A percentile compares a stretch with the other conserved stretches of the same genome.
phyloP scores from a whole-genome alignment of 2,797 vertebrate species.

The Manis javanica region DNA sequence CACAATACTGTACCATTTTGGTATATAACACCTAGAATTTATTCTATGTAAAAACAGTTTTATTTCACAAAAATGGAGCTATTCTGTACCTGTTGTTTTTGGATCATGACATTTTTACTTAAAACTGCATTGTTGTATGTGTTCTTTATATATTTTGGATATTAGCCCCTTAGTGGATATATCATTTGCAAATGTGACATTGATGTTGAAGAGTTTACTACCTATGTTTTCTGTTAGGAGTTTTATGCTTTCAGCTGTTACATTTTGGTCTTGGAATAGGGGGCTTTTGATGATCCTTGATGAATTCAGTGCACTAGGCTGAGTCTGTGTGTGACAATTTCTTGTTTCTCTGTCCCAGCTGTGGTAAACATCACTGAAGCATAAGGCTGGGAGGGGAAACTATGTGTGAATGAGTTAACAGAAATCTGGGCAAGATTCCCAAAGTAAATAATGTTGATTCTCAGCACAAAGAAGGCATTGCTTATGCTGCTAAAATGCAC shows the following conservation, averaged over 20 bases:
- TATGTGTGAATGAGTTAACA: conserved; percentile 51
- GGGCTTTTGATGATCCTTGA: neutral
- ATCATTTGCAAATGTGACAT: no score
- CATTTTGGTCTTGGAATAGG: neutral
- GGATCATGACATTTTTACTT: conserved; percentile 6
- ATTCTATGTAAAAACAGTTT: neutral
- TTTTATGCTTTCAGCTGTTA: no score
- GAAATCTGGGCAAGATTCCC: conserved; percentile 64
- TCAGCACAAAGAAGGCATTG: conserved; percentile 64
- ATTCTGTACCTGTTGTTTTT: neutral
- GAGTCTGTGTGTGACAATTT: neutral
- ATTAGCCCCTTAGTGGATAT: no score
- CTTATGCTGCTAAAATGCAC: conserved; percentile 45
- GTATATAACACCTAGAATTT: neutral
- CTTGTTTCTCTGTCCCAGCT: neutral
- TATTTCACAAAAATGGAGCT: neutral
- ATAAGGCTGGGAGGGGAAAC: conserved; percentile 40
- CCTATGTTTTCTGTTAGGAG: no score
- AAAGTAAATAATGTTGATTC: conserved; percentile 64
- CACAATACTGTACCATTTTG: neutral
- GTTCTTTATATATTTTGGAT: no score
- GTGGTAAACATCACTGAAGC: neutral
- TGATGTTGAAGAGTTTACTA: no score
- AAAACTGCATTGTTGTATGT: neutral
- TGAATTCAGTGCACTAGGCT: neutral